Evolutionary conservation across 2,797 vertebrate species (phyloP), one percentile per base, ranked within the genome.

Genomic region (Tympanoctomys barrerae): DNA sequence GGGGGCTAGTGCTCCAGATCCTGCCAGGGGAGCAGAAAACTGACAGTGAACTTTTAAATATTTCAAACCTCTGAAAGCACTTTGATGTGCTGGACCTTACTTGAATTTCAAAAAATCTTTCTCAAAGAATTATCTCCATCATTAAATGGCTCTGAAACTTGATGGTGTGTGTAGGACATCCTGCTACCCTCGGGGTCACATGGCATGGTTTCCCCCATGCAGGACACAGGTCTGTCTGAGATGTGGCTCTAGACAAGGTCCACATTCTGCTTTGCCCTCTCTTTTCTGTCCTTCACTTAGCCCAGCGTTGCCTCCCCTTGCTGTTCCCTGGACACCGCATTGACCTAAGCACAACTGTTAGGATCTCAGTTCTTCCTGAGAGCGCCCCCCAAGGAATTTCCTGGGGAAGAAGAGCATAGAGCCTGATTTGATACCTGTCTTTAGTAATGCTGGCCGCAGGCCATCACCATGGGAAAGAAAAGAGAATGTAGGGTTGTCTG

Each of bases 301-400:
- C 62, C 54, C 31, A 0, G 57, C 0, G 0, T 59, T 11, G 1
- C 68, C 73, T 84, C 54, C 81, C 33, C 16, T 81, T 42, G 31
- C 85, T 16, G 52, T 33, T 68, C 21, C 31, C 33, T 6, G 46
- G 71, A 86, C 64, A 64, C 42, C 68, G n/a, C 85, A 7, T 31
- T 36, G 87, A 91, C 62, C 62, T 36, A 96, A 75, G 33, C 42
- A 2, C 59, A 39, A n/a, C 31, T 5, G 22, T 68, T 62, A 52
- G n/a, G 70, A 57, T 57, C 94, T 85, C 79, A 59, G 36, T 46
- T 66, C 22, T n/a, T 88, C 89, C 71, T 33, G 62, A 97, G 66
- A 96, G 94, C 46, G 9, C 84, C 89, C 73, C 73, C 84, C 66
- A 87, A 52, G 91, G 71, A 94, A 94, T 42, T 21, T 70, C 79